Evolutionary conservation across 2,113 vertebrate species (phyloP).

Genomic region (Coryphaenoides rupestris): DNA sequence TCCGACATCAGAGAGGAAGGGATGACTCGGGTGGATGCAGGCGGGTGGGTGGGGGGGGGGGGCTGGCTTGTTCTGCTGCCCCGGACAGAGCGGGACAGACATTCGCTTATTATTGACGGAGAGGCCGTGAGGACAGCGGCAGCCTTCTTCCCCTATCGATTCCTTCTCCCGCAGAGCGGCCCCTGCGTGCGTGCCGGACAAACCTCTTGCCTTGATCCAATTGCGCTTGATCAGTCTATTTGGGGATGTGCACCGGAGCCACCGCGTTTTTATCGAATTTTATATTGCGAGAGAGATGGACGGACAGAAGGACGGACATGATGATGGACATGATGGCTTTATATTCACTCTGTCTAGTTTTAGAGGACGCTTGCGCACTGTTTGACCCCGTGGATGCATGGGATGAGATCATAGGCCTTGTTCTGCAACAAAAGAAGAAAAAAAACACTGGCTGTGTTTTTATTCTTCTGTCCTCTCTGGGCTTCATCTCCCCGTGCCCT

Average conservation of each 20-base stretch:
- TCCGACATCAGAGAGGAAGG: constrained; percentile 26
- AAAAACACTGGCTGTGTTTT: too few species aligned
- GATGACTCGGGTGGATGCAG: constrained; percentile 27
- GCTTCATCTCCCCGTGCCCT: constrained; percentile 20
- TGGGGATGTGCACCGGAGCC: constrained; percentile 13
- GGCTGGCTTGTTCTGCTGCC: constrained; percentile 19
- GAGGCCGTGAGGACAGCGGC: constrained; percentile 30
- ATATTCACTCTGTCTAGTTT: too few species aligned
- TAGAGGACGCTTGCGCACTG: too few species aligned
- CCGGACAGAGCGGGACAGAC: constrained; percentile 19
- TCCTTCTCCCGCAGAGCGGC: constrained; percentile 46
- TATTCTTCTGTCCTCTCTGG: too few species aligned
- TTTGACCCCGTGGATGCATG: too few species aligned
- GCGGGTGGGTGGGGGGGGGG: too few species aligned
- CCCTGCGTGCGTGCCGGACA: constrained; percentile 40
- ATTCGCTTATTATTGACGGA: constrained; percentile 12
- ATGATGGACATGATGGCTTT: too few species aligned
- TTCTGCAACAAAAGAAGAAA: too few species aligned
- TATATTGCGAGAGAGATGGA: background rate
- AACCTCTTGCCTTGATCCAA: constrained; percentile 50
- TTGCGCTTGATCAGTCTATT: constrained; percentile 38
- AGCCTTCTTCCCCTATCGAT: constrained; percentile 55
- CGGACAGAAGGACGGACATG: too few species aligned
- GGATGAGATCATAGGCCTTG: too few species aligned
- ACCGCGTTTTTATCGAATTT: background rate